Conservation (phyloP, 1,140 invertebrate genomes). For the Brachionus rotundiformis region DNA sequence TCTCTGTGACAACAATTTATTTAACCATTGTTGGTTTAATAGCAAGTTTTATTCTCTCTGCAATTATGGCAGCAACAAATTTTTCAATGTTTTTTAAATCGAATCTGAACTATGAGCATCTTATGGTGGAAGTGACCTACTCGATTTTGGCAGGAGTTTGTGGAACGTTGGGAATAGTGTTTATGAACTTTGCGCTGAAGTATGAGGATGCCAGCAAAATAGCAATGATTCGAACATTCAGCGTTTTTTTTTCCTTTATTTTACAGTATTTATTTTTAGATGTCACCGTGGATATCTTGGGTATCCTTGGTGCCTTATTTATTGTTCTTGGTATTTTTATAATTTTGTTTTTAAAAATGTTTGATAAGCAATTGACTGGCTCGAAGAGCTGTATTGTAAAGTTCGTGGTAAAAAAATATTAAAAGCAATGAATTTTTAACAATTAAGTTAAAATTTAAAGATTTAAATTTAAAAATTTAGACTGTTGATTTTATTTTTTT, state of each 20-base stretch:
- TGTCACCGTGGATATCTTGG: neutral
- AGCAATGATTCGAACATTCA: constrained; percentile 21
- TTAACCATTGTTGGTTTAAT: constrained; percentile 8
- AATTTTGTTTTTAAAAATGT: constrained; percentile 18
- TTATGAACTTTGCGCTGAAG: constrained; percentile 28
- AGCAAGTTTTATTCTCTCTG: neutral
- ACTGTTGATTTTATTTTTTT: neutral
- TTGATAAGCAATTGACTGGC: neutral
- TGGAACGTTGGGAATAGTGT: constrained; percentile 38
- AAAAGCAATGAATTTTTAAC: no score
- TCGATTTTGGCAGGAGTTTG: constrained; percentile 14
- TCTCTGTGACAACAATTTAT: constrained; percentile 19
- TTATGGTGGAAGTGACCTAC: neutral
- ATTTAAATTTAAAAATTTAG: neutral
- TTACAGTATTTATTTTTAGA: constrained; percentile 49
- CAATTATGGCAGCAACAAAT: neutral
- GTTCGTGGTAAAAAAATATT: neutral
- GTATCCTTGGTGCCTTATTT: constrained; percentile 14
- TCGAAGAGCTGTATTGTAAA: neutral
- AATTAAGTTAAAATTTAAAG: no score
- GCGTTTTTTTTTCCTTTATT: constrained; percentile 47
- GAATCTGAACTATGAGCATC: neutral
- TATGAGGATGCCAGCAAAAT: constrained; percentile 46
- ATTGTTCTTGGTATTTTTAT: constrained; percentile 15
- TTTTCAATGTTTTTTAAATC: neutral